Base-by-base conservation (phyloP, 2,888 invertebrate species). In the Ormyrus rosae region DNA sequence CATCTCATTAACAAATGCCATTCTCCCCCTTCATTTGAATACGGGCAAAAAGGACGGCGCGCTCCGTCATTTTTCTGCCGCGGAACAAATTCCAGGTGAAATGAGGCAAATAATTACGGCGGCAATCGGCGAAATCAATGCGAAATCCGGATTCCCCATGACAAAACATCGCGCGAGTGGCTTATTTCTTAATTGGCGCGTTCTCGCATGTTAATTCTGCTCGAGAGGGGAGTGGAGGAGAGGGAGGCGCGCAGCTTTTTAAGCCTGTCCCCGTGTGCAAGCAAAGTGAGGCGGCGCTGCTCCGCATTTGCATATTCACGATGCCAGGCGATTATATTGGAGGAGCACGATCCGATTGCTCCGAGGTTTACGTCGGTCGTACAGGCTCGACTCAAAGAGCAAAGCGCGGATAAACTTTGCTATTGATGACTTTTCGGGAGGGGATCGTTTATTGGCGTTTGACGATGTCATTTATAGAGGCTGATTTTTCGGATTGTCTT, bases 301-400 rank as follows among this genome's bases (percentile, higher is more conserved):
- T 5, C 56, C n/a, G 7, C n/a, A 81, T 81, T 77, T 77, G 81
- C 81, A 81, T 81, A 77, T 73, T 72, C 64, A 70, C 74, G 74
- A 70, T 63, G 69, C 19, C 19, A 19, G 11, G 69, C 73, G 78
- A 78, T 81, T 74, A 69, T 69, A 64, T 56, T 10, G 70, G 51
- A 56, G 67, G 67, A 51, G 34, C 34, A 34, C 34, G 34, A 34
- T 34, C 69, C 13, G 56, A 45, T 69, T 10, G 53, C 34, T 34
- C 34, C 34, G 34, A 34, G 34, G 34, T 34, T 34, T 19, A 19
- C 19, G 19, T 19, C 19, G 19, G 19, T 19, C 19, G 19, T 19
- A 19, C 19, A 19, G 19, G 19, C 19, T 34, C 34, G 34, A 34
- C 4, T 34, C 34, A 34, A 34, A 34, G 34, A 34, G 34, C 34